phyloP scores from a whole-genome alignment of 2,797 vertebrate species.

The Coregonus ussuriensis region DNA sequence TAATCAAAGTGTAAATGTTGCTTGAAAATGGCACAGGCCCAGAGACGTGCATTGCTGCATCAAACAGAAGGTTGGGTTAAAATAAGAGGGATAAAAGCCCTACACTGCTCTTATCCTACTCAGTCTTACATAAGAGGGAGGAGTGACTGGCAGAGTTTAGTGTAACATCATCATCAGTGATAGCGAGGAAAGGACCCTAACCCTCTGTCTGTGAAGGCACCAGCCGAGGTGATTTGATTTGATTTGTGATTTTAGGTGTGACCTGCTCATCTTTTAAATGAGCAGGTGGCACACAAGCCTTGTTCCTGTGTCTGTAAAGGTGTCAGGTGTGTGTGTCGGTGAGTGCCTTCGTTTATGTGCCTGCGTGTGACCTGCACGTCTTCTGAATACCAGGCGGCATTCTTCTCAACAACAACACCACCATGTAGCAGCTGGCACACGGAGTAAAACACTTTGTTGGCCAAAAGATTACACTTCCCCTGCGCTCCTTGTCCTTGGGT shows the following conservation, averaged over 20 bases:
- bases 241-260: background rate
- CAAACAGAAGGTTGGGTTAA: too few species aligned
- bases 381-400: background rate
- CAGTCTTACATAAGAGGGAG: background rate
- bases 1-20: conserved; percentile 10
- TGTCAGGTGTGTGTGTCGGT: background rate
- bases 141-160: too few species aligned
- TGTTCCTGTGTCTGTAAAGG: background rate
- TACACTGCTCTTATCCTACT: background rate
- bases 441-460: background rate
- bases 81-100: too few species aligned
- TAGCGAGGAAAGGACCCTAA: too few species aligned
- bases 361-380: background rate
- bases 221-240: too few species aligned
- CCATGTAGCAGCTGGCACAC: background rate
- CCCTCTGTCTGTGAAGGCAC: too few species aligned
- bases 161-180: too few species aligned
- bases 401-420: background rate
- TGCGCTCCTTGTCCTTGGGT: background rate
- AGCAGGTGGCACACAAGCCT: background rate
- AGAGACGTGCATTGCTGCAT: too few species aligned
- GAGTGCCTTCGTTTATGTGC: background rate
- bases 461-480: background rate
- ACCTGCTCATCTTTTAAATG: background rate
- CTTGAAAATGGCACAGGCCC: conserved; percentile 1